Conservation (phyloP, 2,888 invertebrate genomes). For the Nemoura dubitans region DNA sequence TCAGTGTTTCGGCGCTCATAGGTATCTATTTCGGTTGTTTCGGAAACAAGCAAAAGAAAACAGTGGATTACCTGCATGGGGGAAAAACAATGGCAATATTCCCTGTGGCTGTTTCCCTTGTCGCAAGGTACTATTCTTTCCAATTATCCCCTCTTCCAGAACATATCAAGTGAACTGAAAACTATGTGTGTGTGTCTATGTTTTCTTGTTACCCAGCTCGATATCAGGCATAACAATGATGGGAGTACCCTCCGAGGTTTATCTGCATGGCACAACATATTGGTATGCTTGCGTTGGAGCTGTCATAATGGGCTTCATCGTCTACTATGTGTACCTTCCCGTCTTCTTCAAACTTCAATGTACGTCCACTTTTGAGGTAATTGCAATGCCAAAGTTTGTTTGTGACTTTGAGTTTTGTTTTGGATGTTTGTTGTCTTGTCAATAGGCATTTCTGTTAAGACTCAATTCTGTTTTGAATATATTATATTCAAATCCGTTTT, state of each 20-base stretch:
- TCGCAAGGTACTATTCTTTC: constrained; percentile 54
- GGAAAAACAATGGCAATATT: constrained; percentile 57
- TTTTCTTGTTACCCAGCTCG: constrained; percentile 64
- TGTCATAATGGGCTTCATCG: constrained; percentile 55
- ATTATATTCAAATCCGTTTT: too few relatives aligned
- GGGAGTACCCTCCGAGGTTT: constrained; percentile 79
- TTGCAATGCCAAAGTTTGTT: not conserved
- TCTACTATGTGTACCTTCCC: constrained; percentile 58
- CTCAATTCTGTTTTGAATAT: too few relatives aligned
- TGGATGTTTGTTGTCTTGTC: not conserved
- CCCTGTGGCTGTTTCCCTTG: constrained; percentile 60
- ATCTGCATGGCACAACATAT: constrained; percentile 75
- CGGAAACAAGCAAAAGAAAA: constrained; percentile 54
- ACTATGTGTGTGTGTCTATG: constrained; percentile 40
- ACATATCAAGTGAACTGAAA: not conserved
- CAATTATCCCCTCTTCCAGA: not conserved
- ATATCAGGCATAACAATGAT: constrained; percentile 78
- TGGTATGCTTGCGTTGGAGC: constrained; percentile 60
- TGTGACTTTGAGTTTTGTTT: not conserved
- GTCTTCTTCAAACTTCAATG: constrained; percentile 76
- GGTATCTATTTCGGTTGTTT: constrained; percentile 53
- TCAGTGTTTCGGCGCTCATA: constrained; percentile 65
- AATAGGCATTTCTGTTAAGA: not conserved
- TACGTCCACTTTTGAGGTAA: constrained; percentile 57
- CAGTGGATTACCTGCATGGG: constrained; percentile 57